These are phyloP conservation scores for Dasyornis broadbenti DNA, from an alignment of 2,113 vertebrate species.

Conservation along the genomic window DNA sequence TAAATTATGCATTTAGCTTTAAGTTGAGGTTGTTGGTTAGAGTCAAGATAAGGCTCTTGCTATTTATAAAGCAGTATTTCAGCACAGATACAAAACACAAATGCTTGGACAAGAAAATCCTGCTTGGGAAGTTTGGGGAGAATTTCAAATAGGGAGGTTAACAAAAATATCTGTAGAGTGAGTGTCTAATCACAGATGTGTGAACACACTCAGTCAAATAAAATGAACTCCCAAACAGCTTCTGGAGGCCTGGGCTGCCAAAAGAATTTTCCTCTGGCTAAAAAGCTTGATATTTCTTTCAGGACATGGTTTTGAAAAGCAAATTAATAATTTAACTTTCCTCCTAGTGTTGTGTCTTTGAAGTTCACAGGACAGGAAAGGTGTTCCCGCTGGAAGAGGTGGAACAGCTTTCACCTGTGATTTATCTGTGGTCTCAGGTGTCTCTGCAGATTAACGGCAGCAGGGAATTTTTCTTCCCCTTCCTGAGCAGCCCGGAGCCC, in stretches of 20 bases:
- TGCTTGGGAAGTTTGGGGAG: background rate
- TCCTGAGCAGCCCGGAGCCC: background rate
- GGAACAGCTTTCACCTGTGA: background rate
- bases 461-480: background rate
- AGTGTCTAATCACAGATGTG: background rate
- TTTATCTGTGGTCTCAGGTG: background rate
- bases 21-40: slow-evolving; percentile 54
- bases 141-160: background rate
- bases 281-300: background rate
- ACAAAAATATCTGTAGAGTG: background rate
- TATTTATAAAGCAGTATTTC: slow-evolving; percentile 49
- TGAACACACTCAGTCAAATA: background rate
- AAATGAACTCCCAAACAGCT: background rate
- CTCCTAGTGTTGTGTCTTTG: background rate
- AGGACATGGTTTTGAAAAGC: background rate
- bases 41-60: slow-evolving; percentile 33
- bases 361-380: background rate
- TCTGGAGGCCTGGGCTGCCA: background rate
- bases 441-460: background rate
- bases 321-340: background rate
- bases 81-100: background rate
- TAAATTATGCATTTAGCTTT: slow-evolving; percentile 68
- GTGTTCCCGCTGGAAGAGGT: background rate
- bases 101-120: slow-evolving; percentile 6
- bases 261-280: background rate